Conservation (phyloP, 1,140 invertebrate species). For the Drosophila parvula region DNA sequence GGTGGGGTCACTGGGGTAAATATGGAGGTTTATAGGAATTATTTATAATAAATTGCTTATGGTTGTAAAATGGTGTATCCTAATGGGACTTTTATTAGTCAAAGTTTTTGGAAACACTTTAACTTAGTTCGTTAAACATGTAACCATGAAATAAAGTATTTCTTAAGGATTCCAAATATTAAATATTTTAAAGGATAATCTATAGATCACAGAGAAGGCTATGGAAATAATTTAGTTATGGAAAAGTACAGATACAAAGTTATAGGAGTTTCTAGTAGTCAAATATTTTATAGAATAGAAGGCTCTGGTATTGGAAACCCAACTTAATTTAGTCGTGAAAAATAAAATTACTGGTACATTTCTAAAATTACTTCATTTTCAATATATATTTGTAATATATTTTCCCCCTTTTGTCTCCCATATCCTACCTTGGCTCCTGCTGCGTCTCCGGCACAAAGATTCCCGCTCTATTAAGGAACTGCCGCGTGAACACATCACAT, state of each 20-base stretch:
- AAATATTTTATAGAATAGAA: neutral
- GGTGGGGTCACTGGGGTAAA: slow-evolving; percentile 84
- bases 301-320: neutral
- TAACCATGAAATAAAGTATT: neutral
- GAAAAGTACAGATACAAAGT: too few relatives aligned
- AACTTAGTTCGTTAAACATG: too few relatives aligned
- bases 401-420: neutral
- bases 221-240: too few relatives aligned
- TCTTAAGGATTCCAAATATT: neutral
- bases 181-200: too few relatives aligned
- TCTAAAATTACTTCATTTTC: rapidly evolving
- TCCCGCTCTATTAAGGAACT: slow-evolving; percentile 92
- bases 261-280: too few relatives aligned
- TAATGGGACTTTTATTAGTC: too few relatives aligned
- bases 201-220: too few relatives aligned
- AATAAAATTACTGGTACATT: neutral
- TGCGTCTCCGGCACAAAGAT: slow-evolving; percentile 90
- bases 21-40: neutral
- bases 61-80: too few relatives aligned
- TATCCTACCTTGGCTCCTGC: slow-evolving; percentile 65
- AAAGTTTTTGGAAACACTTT: too few relatives aligned
- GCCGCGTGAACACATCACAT: slow-evolving; percentile 94
- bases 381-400: neutral
- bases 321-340: neutral
- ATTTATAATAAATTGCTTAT: too few relatives aligned